Conservation (phyloP, 2,113 vertebrate species). For the Otus sunia region DNA sequence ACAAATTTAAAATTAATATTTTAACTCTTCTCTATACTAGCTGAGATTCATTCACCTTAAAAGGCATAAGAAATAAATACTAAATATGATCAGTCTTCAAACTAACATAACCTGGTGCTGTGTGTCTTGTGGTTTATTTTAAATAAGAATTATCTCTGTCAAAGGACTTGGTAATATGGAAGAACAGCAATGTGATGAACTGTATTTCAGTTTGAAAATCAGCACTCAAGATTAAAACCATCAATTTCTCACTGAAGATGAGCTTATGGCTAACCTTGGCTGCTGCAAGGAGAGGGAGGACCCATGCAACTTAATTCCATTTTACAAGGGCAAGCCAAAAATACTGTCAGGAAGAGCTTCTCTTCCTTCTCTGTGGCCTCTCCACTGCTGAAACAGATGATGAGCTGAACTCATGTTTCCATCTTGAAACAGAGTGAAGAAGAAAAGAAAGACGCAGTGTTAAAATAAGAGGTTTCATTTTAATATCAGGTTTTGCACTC, state of each 20-base stretch:
- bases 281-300: neutral
- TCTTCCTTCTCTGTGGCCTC: neutral
- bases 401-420: neutral
- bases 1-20: neutral
- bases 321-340: neutral
- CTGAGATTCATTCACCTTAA: neutral
- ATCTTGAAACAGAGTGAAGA: neutral
- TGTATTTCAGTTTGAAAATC: constrained; percentile 22
- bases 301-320: neutral
- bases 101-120: neutral
- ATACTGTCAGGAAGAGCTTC: neutral
- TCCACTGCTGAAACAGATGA: neutral
- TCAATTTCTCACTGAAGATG: neutral
- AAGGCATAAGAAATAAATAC: neutral
- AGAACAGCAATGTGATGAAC: neutral
- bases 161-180: neutral
- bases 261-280: neutral
- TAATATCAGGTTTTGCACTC: neutral
- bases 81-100: neutral
- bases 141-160: neutral
- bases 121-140: neutral
- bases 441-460: neutral
- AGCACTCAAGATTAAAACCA: neutral
- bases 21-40: neutral
- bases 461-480: neutral